Percentiles rank a stretch among this genome's conserved stretches.
Conservation (phyloP, 2,113 vertebrate species). For the Campylomormyrus tamandua region DNA sequence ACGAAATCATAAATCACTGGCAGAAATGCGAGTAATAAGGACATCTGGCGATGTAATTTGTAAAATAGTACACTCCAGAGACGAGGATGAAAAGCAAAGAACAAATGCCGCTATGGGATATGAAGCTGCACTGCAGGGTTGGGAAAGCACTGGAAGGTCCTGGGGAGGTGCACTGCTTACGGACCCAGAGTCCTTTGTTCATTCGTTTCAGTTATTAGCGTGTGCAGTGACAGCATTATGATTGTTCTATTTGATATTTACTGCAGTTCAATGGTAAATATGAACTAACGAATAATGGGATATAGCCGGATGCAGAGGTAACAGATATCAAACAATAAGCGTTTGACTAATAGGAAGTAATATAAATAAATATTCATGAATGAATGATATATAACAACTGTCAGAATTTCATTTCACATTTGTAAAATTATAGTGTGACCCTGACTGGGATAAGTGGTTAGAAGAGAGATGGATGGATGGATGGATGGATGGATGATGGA, state of each 20-base stretch:
- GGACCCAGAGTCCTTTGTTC: background rate
- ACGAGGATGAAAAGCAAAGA: background rate
- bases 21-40: background rate
- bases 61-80: background rate
- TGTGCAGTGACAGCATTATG: background rate
- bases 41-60: background rate
- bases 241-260: background rate
- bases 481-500: background rate
- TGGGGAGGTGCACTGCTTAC: slow-evolving; percentile 40
- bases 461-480: background rate
- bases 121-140: slow-evolving; percentile 38
- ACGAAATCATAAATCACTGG: background rate
- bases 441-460: background rate
- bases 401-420: background rate
- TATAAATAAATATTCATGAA: background rate
- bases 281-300: background rate
- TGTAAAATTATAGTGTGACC: background rate
- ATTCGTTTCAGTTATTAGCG: background rate
- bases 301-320: background rate
- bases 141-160: slow-evolving; percentile 72
- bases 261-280: background rate
- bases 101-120: background rate
- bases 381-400: background rate
- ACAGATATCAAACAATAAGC: background rate
- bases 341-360: background rate